These are phyloP conservation scores for Epizoanthus illoricatus DNA, from an alignment of 92 coral and sea anemone species.

Conservation along the genomic window DNA sequence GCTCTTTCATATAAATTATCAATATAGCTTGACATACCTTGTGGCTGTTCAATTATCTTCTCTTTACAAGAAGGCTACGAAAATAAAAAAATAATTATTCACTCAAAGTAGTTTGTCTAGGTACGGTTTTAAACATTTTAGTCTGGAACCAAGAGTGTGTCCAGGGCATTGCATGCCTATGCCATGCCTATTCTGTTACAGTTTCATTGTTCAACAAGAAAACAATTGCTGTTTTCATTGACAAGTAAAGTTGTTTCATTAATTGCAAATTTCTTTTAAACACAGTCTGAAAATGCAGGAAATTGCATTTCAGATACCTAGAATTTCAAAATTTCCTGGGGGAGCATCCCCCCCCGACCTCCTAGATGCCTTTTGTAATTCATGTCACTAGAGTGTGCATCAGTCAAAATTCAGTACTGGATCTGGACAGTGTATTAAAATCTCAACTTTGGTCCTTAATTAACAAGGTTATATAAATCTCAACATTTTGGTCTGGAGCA, in stretches of 20 bases:
- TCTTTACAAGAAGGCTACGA: conserved; percentile 64
- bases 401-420: too few species aligned
- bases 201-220: too few species aligned
- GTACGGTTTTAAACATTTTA: neutral
- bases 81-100: neutral
- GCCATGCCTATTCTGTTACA: neutral
- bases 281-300: too few species aligned
- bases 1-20: neutral
- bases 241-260: too few species aligned
- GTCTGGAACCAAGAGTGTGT: neutral
- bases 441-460: too few species aligned
- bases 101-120: neutral
- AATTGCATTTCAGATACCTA: too few species aligned
- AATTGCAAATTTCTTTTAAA: too few species aligned
- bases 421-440: too few species aligned
- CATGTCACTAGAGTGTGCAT: too few species aligned
- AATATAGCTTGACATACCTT: conserved; percentile 57
- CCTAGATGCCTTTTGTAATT: neutral
- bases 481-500: too few species aligned
- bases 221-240: too few species aligned
- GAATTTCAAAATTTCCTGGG: neutral
- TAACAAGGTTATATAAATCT: too few species aligned
- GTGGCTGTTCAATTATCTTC: conserved; percentile 78
- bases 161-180: neutral
- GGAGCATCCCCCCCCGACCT: neutral